A percentile compares a stretch with the other conserved stretches of the same genome.
Conservation (phyloP, 2,113 vertebrate genomes). For the Peucedramus taeniatus region DNA sequence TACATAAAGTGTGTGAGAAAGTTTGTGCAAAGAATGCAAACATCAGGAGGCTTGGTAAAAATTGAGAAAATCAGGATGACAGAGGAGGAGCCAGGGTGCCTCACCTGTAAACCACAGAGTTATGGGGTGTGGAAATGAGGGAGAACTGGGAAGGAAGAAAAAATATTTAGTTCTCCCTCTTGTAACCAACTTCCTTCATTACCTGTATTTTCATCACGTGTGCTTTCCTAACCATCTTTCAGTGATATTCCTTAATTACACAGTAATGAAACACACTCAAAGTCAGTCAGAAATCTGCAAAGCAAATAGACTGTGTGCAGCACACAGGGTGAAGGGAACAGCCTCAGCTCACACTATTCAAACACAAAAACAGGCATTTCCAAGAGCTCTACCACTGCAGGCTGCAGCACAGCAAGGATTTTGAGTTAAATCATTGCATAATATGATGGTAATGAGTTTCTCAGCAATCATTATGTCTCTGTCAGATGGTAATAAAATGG, state of each 20-base stretch:
- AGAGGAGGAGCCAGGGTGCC: background rate
- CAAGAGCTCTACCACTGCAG: background rate
- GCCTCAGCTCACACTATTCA: background rate
- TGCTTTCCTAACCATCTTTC: background rate
- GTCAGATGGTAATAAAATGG: conserved; percentile 72
- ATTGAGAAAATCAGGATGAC: too few species aligned
- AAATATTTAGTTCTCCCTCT: background rate
- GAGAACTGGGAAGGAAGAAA: background rate
- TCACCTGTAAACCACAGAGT: background rate
- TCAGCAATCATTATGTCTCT: conserved; percentile 72
- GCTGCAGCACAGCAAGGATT: conserved; percentile 28
- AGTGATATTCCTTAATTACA: background rate
- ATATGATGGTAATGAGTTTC: conserved; percentile 72
- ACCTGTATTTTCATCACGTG: background rate
- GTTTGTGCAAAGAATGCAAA: too few species aligned
- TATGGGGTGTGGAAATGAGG: background rate
- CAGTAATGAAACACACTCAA: background rate
- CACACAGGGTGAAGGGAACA: background rate
- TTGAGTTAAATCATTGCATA: conserved; percentile 71
- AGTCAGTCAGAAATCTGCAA: background rate
- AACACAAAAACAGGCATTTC: background rate
- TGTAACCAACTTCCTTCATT: background rate
- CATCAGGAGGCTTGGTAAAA: too few species aligned
- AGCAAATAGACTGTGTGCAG: background rate
- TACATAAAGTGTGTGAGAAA: too few species aligned